Base-by-base conservation (phyloP, 1,140 invertebrate species). In the Zophobas morio region DNA sequence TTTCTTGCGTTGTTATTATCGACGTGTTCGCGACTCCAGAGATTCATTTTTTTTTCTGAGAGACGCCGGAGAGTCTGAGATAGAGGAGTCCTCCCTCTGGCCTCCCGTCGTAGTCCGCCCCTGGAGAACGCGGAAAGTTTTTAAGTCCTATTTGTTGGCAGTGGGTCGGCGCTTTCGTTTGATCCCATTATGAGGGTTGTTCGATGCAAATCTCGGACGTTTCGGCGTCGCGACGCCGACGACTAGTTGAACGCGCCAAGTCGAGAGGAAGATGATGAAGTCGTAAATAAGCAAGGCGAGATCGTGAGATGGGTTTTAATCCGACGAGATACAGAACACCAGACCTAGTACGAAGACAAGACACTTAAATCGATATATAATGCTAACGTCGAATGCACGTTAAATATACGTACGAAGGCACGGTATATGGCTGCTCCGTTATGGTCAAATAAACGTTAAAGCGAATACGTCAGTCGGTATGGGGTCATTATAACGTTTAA, bases 111-210 rank as follows among this genome's bases (percentile, higher is more conserved):
- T 20, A 51, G 49, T 3, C 42, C 35, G 20, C 20, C 3, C 1
- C 0, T 8, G 35, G 56, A 60, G 37, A 60, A 39, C 8, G 42
- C 3, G 42, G 42, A 46, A 51, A 51, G 49, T 46, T 46, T 51
- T 51, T 51, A 51, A 51, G 49, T 51, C 49, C 20, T 51, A 51
- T 51, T 51, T 51, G 20, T 39, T 32, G 20, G 35, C 56, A 60
- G 56, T 37, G 56, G 60, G 60, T 46, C 60, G 60, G 60, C 39
- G 42, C 20, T 60, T 66, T 39, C 39, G 39, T 66, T 66, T 66
- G 60, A 66, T 66, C 60, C 60, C 60, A 66, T 66, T 66, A 66
- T 42, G 60, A 66, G 60, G 39, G 60, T 66, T 66, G 60, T 66
- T 66, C 60, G 20, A 66, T 66, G 60, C 60, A 66, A 66, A 66